These are phyloP conservation scores for Dinomys branickii DNA, from an alignment of 2,113 vertebrate genomes.

Conservation along the genomic window DNA sequence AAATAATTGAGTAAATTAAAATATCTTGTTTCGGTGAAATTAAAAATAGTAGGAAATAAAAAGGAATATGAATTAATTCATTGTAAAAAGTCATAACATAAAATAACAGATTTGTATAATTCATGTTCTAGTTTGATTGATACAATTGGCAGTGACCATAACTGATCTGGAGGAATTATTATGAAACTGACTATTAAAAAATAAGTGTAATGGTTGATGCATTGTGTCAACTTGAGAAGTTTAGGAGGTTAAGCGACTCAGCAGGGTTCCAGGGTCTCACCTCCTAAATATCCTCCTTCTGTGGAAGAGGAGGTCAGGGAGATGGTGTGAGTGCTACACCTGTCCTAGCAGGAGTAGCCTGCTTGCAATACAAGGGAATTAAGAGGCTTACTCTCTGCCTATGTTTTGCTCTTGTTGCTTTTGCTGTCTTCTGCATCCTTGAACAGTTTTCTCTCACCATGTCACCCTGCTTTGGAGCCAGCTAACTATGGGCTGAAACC, in stretches of 20 bases:
- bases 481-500: not conserved
- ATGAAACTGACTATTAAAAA: constrained; percentile 13
- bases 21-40: not conserved
- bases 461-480: not conserved
- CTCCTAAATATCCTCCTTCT: not conserved
- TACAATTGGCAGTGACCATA: not conserved
- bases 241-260: not conserved
- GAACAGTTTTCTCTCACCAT: not conserved
- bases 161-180: not conserved
- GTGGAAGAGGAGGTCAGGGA: not conserved
- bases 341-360: not conserved
- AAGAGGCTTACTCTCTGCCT: not conserved
- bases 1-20: not conserved
- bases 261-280: not conserved
- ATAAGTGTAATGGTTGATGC: not conserved
- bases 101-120: not conserved
- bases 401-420: not conserved
- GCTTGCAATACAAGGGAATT: not conserved
- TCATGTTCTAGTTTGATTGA: not conserved
- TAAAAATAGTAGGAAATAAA: not conserved
- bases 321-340: not conserved
- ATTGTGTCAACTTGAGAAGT: not conserved
- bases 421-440: not conserved
- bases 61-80: not conserved
- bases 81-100: not conserved